Conservation (phyloP, 2,888 invertebrate genomes). For the Drosophila acutilabella region DNA sequence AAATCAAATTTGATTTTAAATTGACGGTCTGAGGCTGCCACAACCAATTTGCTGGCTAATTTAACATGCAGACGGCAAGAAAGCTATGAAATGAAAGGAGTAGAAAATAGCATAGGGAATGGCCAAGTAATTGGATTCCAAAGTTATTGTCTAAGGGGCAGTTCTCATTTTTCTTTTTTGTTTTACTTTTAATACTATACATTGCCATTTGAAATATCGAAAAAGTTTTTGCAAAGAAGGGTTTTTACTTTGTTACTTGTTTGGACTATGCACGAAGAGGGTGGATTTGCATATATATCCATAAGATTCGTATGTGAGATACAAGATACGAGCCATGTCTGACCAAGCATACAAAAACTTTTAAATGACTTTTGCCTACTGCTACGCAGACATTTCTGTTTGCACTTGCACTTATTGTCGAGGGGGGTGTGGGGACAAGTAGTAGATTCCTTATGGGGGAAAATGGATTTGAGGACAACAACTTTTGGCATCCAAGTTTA, state of each 20-base stretch:
- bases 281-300: conserved; percentile 18
- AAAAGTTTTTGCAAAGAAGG: conserved; percentile 59
- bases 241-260: conserved; percentile 47
- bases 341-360: conserved; percentile 73
- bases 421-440: background rate
- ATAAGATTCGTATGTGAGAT: conserved; percentile 44
- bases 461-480: conserved; percentile 45
- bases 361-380: conserved; percentile 79
- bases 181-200: conserved; percentile 20
- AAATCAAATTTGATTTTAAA: conserved; percentile 71
- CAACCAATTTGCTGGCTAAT: conserved; percentile 73
- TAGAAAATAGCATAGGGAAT: conserved; percentile 24
- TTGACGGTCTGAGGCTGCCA: conserved; percentile 52
- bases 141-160: conserved; percentile 70
- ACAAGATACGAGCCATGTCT: conserved; percentile 52
- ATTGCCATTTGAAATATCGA: conserved; percentile 71
- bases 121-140: conserved; percentile 67
- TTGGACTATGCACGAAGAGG: conserved; percentile 8
- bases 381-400: conserved; percentile 53
- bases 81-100: conserved; percentile 34
- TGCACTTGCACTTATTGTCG: conserved; percentile 56
- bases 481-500: conserved; percentile 64
- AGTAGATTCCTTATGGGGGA: conserved; percentile 4
- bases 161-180: background rate
- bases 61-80: conserved; percentile 74